These are phyloP conservation scores for Rhizoglyphus robini DNA, from an alignment of 1,140 invertebrate species.

Conservation along the genomic window DNA sequence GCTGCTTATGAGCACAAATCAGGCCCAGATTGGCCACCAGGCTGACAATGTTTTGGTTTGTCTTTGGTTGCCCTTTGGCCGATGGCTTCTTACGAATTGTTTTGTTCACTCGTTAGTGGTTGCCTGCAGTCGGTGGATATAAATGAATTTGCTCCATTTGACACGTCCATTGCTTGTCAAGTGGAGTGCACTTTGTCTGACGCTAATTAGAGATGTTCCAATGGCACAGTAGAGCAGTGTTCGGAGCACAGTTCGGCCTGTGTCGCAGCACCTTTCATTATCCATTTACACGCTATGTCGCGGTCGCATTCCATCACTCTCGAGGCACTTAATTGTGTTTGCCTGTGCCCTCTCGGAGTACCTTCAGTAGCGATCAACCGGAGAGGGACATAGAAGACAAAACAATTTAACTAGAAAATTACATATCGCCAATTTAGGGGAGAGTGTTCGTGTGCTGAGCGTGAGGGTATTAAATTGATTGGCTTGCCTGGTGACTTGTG, in stretches of 20 bases:
- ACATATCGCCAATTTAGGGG: constrained; percentile 13
- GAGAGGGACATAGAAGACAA: background rate
- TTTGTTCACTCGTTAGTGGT: background rate
- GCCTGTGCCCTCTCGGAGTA: background rate
- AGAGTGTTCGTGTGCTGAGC: background rate
- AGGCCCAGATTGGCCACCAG: too few relatives aligned
- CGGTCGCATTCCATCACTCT: constrained; percentile 8
- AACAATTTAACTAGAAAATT: constrained; percentile 20
- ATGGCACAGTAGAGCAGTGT: background rate
- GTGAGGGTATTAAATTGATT: background rate
- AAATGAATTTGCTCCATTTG: constrained; percentile 17
- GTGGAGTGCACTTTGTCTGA: background rate
- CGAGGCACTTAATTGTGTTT: background rate
- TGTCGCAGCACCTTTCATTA: background rate
- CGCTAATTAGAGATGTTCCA: constrained; percentile 8
- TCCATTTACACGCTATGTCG: constrained; percentile 11
- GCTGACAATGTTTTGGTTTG: too few relatives aligned
- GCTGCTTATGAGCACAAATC: too few relatives aligned
- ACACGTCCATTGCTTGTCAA: background rate
- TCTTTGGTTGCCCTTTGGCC: background rate
- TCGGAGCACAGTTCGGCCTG: background rate
- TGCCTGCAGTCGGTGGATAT: background rate
- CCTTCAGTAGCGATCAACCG: background rate
- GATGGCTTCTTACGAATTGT: background rate
- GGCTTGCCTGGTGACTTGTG: background rate